Evolutionary conservation across 2,113 vertebrate species (phyloP).

Genomic region (Calidris pygmaea): DNA sequence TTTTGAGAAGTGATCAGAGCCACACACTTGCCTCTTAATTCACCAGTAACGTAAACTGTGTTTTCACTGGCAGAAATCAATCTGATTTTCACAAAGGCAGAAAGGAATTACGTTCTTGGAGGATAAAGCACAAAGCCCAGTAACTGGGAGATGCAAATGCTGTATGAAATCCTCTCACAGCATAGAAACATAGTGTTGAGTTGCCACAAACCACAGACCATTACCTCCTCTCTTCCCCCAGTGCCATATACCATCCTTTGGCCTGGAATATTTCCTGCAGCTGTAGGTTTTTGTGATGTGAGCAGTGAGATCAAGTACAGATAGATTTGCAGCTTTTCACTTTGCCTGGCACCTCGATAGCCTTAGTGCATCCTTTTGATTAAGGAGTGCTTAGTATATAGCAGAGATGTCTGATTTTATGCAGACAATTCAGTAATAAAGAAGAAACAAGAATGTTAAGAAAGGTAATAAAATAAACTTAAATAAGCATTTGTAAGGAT

Average conservation of each 20-base stretch:
- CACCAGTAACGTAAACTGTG: neutral
- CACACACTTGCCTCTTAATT: neutral
- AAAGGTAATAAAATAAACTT: neutral
- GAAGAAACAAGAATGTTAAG: neutral
- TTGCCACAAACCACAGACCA: neutral
- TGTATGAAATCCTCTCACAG: neutral
- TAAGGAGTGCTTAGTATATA: neutral
- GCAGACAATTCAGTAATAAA: neutral
- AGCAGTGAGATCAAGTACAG: neutral
- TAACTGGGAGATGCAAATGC: neutral
- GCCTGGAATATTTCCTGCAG: neutral
- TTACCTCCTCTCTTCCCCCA: neutral
- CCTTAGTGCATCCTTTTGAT: neutral
- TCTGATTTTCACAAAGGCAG: slow-evolving; percentile 2
- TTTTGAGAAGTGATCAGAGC: neutral
- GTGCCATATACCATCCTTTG: neutral
- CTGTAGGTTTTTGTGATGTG: neutral
- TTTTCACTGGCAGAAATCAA: slow-evolving; percentile 17
- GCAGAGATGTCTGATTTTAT: neutral
- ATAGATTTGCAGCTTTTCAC: neutral
- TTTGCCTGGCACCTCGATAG: neutral
- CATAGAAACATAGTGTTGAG: accelerated
- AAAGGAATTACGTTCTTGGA: neutral
- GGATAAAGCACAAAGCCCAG: neutral
- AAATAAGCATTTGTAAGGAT: neutral